These are phyloP conservation scores for Caenorhabditis latens DNA, from an alignment of 1,140 invertebrate species.

Conservation along the genomic window DNA sequence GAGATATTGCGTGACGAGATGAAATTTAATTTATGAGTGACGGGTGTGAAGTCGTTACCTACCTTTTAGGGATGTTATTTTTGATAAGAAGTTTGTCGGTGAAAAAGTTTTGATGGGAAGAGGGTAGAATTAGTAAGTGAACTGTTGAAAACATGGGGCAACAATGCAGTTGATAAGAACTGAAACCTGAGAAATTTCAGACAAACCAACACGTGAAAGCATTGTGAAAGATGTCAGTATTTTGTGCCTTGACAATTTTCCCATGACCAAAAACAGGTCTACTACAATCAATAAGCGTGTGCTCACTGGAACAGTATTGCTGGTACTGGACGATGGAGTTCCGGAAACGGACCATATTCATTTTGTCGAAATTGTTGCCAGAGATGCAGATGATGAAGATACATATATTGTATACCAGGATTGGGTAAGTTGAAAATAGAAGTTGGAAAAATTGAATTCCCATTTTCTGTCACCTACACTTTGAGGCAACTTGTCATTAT, in stretches of 20 bases:
- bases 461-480: not conserved
- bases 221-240: constrained; percentile 11
- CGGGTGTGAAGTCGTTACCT: not conserved
- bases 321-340: not conserved
- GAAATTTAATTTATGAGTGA: constrained; percentile 37
- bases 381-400: constrained; percentile 37
- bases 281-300: not conserved
- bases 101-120: no score
- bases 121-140: not conserved
- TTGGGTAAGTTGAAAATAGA: not conserved
- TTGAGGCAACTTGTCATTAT: not conserved
- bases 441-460: not conserved
- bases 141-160: not conserved
- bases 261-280: not conserved
- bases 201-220: not conserved
- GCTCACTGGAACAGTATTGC: not conserved
- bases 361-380: constrained; percentile 8
- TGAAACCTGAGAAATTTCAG: not conserved
- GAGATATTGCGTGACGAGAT: constrained; percentile 27
- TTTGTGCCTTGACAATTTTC: constrained; percentile 11
- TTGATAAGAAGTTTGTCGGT: constrained; percentile 1
- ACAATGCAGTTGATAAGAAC: not conserved
- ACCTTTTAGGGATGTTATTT: not conserved
- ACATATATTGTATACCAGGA: constrained; percentile 34
- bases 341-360: not conserved